These are phyloP conservation scores for Mirounga angustirostris DNA, from an alignment of 2,113 vertebrate species.

Conservation along the genomic window DNA sequence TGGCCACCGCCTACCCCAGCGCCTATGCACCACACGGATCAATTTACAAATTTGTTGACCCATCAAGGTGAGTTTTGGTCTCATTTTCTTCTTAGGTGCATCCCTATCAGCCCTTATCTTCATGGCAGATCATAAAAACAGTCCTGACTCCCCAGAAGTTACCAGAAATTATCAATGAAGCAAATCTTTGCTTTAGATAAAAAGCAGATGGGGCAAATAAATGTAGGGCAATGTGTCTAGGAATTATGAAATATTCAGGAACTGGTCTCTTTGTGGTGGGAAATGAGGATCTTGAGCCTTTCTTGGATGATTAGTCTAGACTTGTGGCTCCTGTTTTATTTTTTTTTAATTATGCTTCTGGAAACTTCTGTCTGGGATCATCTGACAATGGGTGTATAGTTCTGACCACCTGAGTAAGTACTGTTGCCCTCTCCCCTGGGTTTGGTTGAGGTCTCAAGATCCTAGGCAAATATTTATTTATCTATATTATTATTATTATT, in stretches of 20 bases:
- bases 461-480: background rate
- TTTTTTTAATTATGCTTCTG: background rate
- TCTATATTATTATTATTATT: background rate
- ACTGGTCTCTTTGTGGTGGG: background rate
- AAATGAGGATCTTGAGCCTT: background rate
- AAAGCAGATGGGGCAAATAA: background rate
- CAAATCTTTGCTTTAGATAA: background rate
- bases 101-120: background rate
- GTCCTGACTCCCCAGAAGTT: background rate
- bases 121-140: background rate
- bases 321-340: background rate
- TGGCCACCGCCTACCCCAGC: constrained; percentile 91
- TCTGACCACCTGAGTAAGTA: background rate
- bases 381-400: background rate
- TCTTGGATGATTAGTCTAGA: background rate
- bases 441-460: background rate
- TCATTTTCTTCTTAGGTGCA: background rate
- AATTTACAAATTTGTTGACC: constrained; percentile 93
- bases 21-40: constrained; percentile 88
- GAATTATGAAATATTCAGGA: background rate
- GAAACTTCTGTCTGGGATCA: background rate
- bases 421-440: background rate
- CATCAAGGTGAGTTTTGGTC: constrained; percentile 89
- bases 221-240: background rate
- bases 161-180: background rate